Evolutionary conservation across 2,113 vertebrate genomes (phyloP).

Genomic region (Harpagus bidentatus): DNA sequence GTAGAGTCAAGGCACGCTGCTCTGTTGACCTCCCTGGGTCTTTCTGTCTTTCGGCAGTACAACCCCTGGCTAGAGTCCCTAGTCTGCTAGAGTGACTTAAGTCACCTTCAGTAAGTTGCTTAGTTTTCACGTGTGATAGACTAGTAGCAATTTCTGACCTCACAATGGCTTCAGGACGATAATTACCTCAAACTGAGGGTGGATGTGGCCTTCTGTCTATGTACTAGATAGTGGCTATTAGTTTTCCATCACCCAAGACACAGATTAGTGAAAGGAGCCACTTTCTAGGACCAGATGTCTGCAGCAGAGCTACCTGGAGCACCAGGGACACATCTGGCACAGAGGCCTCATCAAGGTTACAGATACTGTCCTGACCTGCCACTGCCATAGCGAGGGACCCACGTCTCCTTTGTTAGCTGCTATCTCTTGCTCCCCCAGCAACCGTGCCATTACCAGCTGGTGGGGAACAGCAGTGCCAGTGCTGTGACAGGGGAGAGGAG

Average conservation of each 20-base stretch:
- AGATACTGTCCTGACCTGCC: background rate
- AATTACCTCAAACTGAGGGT: background rate
- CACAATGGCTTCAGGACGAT: background rate
- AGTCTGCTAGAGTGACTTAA: background rate
- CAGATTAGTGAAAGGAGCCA: background rate
- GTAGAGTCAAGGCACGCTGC: background rate
- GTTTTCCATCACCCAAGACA: background rate
- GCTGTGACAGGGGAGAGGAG: background rate
- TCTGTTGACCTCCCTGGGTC: background rate
- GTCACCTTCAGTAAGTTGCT: background rate
- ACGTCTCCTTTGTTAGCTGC: background rate
- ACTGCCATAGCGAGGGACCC: fast-evolving
- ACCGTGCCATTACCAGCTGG: background rate
- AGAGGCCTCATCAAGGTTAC: background rate
- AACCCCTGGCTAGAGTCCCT: background rate
- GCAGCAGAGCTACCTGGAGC: background rate
- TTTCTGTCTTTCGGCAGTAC: background rate
- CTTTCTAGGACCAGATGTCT: background rate
- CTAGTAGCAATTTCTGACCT: background rate
- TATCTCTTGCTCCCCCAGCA: background rate
- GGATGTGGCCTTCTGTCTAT: background rate
- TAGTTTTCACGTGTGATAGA: background rate
- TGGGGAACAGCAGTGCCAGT: background rate
- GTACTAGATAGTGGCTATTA: background rate
- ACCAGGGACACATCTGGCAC: background rate